Evolutionary conservation across 1,140 invertebrate species (phyloP).

Genomic region (Drosophila auraria): DNA sequence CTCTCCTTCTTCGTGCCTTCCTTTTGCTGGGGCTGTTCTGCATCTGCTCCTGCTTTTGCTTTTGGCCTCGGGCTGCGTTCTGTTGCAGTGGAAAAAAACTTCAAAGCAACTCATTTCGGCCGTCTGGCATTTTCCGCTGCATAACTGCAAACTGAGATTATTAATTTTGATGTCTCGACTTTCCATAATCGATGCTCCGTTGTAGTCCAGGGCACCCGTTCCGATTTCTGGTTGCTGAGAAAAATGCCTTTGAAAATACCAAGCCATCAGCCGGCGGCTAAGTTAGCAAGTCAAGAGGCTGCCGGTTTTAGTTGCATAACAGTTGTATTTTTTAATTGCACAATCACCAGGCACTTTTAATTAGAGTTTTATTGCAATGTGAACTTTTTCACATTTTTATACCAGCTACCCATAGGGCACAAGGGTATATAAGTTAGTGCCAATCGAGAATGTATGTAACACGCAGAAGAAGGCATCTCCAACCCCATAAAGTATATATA

Average conservation of each 20-base stretch:
- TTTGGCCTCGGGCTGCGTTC: constrained; percentile 31
- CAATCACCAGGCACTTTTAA: not conserved
- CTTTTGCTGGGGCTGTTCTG: constrained; percentile 11
- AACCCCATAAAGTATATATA: too few relatives aligned
- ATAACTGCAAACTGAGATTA: constrained; percentile 66
- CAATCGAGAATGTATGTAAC: too few relatives aligned
- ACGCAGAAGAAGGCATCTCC: too few relatives aligned
- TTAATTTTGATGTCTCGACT: constrained; percentile 79
- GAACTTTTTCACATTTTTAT: not conserved
- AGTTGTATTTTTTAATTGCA: constrained; percentile 30
- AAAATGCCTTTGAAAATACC: constrained; percentile 63
- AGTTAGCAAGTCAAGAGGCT: constrained; percentile 69
- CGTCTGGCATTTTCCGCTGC: constrained; percentile 60
- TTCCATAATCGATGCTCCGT: constrained; percentile 71
- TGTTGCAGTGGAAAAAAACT: constrained; percentile 59
- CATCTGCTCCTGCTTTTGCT: constrained; percentile 3
- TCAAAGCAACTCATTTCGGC: constrained; percentile 67
- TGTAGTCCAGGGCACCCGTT: constrained; percentile 26
- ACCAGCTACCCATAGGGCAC: too few relatives aligned
- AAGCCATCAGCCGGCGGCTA: constrained; percentile 45
- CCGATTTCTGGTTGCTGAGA: not conserved
- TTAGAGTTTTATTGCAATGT: not conserved
- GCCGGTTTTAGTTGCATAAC: constrained; percentile 44
- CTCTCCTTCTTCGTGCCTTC: constrained; percentile 11
- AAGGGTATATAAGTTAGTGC: too few relatives aligned